Conservation (phyloP, 2,888 invertebrate genomes). For the Dolichomitus sp. region DNA sequence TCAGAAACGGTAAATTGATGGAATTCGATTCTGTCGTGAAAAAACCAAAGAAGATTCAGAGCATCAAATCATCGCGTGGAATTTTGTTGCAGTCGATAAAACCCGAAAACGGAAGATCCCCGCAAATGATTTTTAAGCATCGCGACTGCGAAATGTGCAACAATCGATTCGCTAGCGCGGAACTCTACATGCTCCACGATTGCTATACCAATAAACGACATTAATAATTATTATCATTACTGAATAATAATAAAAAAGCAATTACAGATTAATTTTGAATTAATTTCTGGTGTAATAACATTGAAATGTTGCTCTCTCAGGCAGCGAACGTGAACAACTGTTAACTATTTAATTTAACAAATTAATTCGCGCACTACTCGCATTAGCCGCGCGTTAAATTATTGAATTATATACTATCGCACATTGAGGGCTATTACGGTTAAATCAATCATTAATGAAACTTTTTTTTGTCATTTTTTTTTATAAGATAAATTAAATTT, state of each 20-base stretch:
- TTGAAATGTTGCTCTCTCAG: background rate
- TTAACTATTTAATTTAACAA: background rate
- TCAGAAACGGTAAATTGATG: constrained; percentile 76
- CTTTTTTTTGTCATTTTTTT: constrained; percentile 37
- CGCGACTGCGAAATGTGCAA: constrained; percentile 75
- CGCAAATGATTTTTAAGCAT: constrained; percentile 3
- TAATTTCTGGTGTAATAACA: background rate
- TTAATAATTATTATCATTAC: constrained; percentile 59
- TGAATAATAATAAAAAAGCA: background rate
- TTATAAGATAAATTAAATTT: constrained; percentile 41
- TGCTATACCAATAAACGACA: constrained; percentile 71
- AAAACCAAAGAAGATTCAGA: constrained; percentile 24
- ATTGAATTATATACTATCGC: background rate
- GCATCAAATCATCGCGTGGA: constrained; percentile 10
- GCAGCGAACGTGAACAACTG: background rate
- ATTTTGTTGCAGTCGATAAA: constrained; percentile 5
- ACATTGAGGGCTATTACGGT: constrained; percentile 4
- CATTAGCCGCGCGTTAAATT: background rate
- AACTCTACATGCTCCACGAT: constrained; percentile 75
- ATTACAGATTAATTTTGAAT: background rate
- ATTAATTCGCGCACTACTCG: background rate
- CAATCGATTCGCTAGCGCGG: constrained; percentile 74
- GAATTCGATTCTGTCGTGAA: constrained; percentile 35
- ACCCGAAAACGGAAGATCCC: background rate
- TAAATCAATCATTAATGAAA: constrained; percentile 21